phyloP scores from a whole-genome alignment of 2,113 vertebrate genomes.

The Alligator mississippiensis region DNA sequence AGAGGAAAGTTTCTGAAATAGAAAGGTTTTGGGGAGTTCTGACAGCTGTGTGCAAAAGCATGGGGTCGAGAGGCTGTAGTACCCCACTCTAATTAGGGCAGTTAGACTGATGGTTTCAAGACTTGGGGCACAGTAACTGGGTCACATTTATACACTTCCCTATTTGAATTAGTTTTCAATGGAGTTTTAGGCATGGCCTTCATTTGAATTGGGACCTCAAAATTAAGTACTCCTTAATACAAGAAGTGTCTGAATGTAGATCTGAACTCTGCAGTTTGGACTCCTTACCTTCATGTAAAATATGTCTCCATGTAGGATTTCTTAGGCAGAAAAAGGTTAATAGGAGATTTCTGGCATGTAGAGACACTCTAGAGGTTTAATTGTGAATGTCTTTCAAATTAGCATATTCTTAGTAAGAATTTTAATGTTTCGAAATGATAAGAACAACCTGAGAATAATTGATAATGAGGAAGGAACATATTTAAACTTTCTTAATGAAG shows the following conservation, averaged over 20 bases:
- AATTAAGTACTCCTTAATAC: background rate
- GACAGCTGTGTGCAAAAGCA: background rate
- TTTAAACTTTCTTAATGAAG: conserved; percentile 14
- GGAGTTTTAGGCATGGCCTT: background rate
- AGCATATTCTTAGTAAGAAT: background rate
- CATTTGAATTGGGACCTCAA: background rate
- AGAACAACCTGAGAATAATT: background rate
- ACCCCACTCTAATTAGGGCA: background rate
- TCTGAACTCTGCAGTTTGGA: background rate
- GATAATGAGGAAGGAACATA: conserved; percentile 16
- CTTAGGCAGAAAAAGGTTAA: background rate
- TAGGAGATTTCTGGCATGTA: background rate
- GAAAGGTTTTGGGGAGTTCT: background rate
- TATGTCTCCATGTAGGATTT: background rate
- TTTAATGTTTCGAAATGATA: background rate
- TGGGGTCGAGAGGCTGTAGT: background rate
- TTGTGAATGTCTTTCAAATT: background rate
- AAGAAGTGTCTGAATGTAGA: background rate
- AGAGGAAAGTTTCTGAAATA: background rate
- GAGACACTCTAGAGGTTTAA: background rate
- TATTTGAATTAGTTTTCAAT: background rate
- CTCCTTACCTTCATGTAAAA: background rate
- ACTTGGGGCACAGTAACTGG: background rate
- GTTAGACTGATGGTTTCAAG: background rate
- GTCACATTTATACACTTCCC: background rate